These are phyloP conservation scores for Lordiphosa stackelbergi DNA, from an alignment of 1,140 invertebrate genomes.

Conservation along the genomic window DNA sequence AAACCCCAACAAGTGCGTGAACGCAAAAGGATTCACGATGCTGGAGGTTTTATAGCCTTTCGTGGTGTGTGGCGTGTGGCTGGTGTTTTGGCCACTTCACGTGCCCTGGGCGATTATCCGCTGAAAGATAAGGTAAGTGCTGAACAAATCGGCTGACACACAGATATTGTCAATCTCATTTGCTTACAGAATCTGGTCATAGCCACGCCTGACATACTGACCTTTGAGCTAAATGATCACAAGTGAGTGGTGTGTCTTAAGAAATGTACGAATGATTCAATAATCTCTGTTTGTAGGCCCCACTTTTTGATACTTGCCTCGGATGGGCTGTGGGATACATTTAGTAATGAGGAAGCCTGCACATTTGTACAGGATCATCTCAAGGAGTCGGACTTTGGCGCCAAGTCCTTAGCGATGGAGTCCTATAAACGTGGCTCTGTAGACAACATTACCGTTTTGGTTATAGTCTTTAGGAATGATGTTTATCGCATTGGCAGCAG, in stretches of 20 bases:
- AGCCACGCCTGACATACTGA: slow-evolving; percentile 95
- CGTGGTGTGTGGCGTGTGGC: slow-evolving; percentile 98
- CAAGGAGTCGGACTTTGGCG: slow-evolving; percentile 90
- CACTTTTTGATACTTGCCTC: slow-evolving; percentile 94
- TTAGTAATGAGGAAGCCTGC: slow-evolving; percentile 95
- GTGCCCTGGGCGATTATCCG: slow-evolving; percentile 96
- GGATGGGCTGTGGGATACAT: slow-evolving; percentile 97
- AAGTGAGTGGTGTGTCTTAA: slow-evolving; percentile 76
- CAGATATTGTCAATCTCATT: not conserved
- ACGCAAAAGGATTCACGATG: slow-evolving; percentile 91
- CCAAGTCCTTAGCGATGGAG: slow-evolving; percentile 92
- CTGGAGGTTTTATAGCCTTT: slow-evolving; percentile 95
- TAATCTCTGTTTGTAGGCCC: slow-evolving; percentile 78
- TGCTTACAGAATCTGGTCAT: slow-evolving; percentile 87
- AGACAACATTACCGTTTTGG: slow-evolving; percentile 96
- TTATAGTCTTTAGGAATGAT: slow-evolving; percentile 89
- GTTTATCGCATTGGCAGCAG: slow-evolving; percentile 57
- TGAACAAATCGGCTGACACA: slow-evolving; percentile 50
- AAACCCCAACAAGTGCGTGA: slow-evolving; percentile 96
- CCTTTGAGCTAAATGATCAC: slow-evolving; percentile 91
- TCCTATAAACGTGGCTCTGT: slow-evolving; percentile 94
- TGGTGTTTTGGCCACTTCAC: slow-evolving; percentile 95
- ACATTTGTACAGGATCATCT: slow-evolving; percentile 89
- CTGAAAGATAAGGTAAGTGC: slow-evolving; percentile 85
- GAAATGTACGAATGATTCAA: not conserved